These are phyloP conservation scores for Alligator mississippiensis DNA, from an alignment of 2,113 vertebrate species.

Conservation along the genomic window DNA sequence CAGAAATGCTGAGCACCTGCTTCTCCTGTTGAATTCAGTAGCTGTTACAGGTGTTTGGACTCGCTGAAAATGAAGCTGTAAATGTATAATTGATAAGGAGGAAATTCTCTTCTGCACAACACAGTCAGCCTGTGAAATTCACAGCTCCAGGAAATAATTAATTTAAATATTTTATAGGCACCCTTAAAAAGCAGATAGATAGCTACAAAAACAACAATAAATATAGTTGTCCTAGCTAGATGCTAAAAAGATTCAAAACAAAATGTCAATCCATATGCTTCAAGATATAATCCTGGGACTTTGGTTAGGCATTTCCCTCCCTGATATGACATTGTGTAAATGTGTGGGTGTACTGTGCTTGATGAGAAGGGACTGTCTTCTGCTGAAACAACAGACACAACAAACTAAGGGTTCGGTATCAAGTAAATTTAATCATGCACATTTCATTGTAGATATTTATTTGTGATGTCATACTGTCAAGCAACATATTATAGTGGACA, in stretches of 20 bases:
- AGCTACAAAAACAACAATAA: not conserved
- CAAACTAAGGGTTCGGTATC: not conserved
- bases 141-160: not conserved
- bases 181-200: not conserved
- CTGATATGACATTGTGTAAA: not conserved
- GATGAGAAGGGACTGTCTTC: not conserved
- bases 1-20: not conserved
- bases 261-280: rapidly evolving
- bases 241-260: not conserved
- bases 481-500: not conserved
- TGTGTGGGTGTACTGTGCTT: not conserved
- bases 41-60: not conserved
- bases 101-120: conserved; percentile 23
- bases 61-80: not conserved
- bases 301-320: not conserved
- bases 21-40: not conserved
- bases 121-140: not conserved
- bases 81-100: conserved; percentile 11
- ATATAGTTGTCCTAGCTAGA: not conserved
- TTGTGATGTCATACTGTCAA: not conserved
- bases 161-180: not conserved
- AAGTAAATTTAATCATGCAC: not conserved
- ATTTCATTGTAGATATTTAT: not conserved
- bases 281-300: not conserved
- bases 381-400: not conserved